Base-by-base conservation (phyloP, 2,113 vertebrate genomes). In the Eurypyga helias region DNA sequence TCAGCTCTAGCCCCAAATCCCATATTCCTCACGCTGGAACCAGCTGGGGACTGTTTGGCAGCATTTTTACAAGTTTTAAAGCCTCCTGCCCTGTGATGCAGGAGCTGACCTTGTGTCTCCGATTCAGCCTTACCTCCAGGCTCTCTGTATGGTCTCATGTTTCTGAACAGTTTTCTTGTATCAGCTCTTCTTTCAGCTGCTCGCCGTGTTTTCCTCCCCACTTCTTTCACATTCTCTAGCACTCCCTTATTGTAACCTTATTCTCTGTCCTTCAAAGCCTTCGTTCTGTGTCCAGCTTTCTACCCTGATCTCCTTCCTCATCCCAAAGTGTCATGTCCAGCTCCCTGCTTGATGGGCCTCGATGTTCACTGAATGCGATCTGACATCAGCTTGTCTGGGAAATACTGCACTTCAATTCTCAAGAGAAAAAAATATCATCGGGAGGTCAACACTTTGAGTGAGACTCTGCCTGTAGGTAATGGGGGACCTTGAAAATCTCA, bases 11-110 rank as follows among this genome's bases (percentile, higher is more conserved):
- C 17, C 87, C 31, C 31, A 45, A 3, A 33, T 58, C 31, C 46
- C 19, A 2, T 2, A 2, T 61, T 24, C 25, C 51, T 34, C 7
- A 3, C 38, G 45, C 2, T 70, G 60, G 69, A 87, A 46, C n/a
- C 55, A 21, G 24, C 54, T 25, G 41, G 61, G 20, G 77, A 33
- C 66, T 61, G 6, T 34, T 54, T 21, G 84, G 26, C 41, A 73
- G 58, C 0, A 0, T 57, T 13, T 81, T 87, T 57, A 25, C 1
- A 3, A 54, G 25, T 54, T 52, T 81, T 34, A 13, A 58, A 58
- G 49, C 69, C 49, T 84, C 20, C 33, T 9, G 7, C 17, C 41
- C 38, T 7, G 46, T 24, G 36, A 36, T 83, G 57, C 52, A 36
- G 71, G 34, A 83, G 51, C 48, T 80, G 55, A 93, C 43, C 12